Evolutionary conservation across 2,888 invertebrate species (phyloP).

Genomic region (Colletes collaris): DNA sequence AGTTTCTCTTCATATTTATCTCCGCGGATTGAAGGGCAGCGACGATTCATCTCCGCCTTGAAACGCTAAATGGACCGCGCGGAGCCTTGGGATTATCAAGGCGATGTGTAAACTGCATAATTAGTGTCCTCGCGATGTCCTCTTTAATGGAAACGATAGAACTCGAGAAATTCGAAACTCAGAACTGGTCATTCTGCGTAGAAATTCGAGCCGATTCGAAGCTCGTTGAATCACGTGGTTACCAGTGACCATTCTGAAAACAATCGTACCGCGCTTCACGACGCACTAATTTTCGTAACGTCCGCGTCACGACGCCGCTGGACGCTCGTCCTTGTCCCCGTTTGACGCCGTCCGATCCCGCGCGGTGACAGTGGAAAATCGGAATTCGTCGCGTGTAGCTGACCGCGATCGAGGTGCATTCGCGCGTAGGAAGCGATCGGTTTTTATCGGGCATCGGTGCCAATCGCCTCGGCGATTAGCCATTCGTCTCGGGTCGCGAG

Average conservation of each 20-base stretch:
- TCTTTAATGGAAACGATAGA: no score
- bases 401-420: conserved; percentile 1
- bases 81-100: conserved; percentile 8
- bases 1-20: conserved; percentile 20
- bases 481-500: no score
- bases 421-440: not conserved
- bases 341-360: no score
- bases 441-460: no score
- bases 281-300: conserved; percentile 2
- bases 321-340: no score
- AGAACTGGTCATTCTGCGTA: no score
- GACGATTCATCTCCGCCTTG: conserved; percentile 21
- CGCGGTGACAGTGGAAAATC: conserved; percentile 33
- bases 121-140: not conserved
- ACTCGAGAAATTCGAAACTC: no score
- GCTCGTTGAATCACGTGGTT: not conserved
- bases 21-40: conserved; percentile 16
- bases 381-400: conserved; percentile 11
- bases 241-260: not conserved
- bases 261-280: not conserved
- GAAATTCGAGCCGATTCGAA: not conserved
- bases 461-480: no score
- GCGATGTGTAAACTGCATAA: conserved; percentile 14
- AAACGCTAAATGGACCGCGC: conserved; percentile 5
- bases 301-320: not conserved